Evolutionary conservation across 2,113 vertebrate genomes (phyloP).

Genomic region (Steatornis caripensis): DNA sequence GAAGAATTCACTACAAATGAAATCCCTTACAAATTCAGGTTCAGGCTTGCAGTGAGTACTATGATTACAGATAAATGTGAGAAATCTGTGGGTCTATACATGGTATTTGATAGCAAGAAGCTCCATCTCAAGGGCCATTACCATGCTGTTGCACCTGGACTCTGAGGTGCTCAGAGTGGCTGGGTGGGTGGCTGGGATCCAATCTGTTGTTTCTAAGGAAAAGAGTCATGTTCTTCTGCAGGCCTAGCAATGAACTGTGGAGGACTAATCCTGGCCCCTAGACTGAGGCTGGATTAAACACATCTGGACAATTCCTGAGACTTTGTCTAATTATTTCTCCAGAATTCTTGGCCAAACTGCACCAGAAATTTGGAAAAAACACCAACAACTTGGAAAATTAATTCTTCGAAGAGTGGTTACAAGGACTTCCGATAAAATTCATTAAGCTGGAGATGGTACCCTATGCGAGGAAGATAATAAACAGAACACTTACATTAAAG

Average conservation of each 20-base stretch:
- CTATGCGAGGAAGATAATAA: neutral
- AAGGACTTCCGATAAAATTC: neutral
- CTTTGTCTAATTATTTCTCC: neutral
- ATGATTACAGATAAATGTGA: neutral
- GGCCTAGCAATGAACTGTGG: neutral
- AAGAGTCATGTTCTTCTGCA: neutral
- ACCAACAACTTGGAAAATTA: neutral
- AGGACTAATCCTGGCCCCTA: neutral
- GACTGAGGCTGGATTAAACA: neutral
- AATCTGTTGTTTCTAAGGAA: neutral
- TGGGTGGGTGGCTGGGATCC: neutral
- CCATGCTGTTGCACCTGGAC: neutral
- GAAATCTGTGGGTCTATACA: neutral
- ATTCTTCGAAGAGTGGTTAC: neutral
- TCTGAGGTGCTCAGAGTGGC: neutral
- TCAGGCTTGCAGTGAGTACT: neutral
- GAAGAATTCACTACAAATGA: neutral
- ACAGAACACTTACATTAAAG: neutral
- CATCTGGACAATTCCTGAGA: neutral
- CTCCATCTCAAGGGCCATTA: neutral
- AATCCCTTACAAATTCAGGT: neutral
- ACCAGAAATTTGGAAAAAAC: neutral
- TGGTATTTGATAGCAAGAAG: neutral
- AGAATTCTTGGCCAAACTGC: neutral
- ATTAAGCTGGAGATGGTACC: neutral